phyloP scores from a whole-genome alignment of 2,113 vertebrate species.

The Rhea pennata region DNA sequence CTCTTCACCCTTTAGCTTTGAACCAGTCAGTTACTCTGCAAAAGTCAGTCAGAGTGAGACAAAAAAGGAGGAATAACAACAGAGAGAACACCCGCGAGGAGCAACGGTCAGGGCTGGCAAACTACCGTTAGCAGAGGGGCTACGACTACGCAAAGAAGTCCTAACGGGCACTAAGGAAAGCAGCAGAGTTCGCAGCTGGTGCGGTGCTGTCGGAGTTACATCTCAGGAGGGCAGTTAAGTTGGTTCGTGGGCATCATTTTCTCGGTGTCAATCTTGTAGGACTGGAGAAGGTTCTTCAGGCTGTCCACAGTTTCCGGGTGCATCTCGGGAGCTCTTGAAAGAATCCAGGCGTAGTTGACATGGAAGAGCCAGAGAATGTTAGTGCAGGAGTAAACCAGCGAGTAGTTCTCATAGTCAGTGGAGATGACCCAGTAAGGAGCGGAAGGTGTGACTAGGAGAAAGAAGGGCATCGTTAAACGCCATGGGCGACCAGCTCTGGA shows the following conservation, averaged over 20 bases:
- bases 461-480: neutral
- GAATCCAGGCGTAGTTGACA: conserved; percentile 88
- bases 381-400: conserved; percentile 90
- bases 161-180: neutral
- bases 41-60: neutral
- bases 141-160: neutral
- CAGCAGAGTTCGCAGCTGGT: neutral
- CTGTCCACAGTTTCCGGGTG: conserved; percentile 79
- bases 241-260: conserved; percentile 86
- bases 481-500: neutral
- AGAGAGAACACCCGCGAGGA: neutral
- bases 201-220: neutral
- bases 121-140: neutral
- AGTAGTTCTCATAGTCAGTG: conserved; percentile 88
- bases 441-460: conserved; percentile 83
- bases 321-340: conserved; percentile 82
- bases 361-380: conserved; percentile 88
- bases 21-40: neutral
- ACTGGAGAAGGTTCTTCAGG: conserved; percentile 81
- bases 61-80: fast-evolving
- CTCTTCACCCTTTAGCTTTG: neutral
- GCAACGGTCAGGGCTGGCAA: neutral
- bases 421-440: conserved; percentile 90
- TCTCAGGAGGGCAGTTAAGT: conserved; percentile 77
- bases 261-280: conserved; percentile 81